Base-by-base conservation (phyloP, 30 jellyfish, hydroid and myxozoan species). In the Rhopilema esculentum region DNA sequence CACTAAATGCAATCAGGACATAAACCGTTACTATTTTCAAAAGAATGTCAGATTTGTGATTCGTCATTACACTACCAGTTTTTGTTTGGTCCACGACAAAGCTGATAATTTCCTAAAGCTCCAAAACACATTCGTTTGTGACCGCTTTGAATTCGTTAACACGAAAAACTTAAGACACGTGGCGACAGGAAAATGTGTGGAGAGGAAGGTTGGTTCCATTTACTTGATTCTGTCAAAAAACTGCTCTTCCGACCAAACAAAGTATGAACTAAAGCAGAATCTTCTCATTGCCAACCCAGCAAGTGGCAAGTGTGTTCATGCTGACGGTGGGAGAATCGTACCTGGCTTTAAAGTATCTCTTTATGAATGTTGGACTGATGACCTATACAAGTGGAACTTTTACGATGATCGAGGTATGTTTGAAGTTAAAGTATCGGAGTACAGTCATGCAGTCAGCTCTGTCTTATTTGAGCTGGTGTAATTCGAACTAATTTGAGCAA, bases 361-460 rank as follows among this genome's bases (percentile, higher is more conserved):
- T 15, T 32, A 4, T 21, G 18, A 0, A 12, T 73, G 84, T 22
- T 18, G 23, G 0, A 33, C 32, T 1, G 84, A n/a, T 22, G 84
- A 32, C 32, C 20, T 16, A 32, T 73, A 24, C 70, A 73, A 73
- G 19, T 73, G 84, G 84, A 31, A 73, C 16, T 24, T 29, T n/a
- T 73, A 29, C 48, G 84, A 73, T 20, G 84, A 73, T 22, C 30
- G 69, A 4, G 84, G 84, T 73, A 33, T n/a, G n/a, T n/a, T n/a
- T n/a, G n/a, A n/a, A n/a, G n/a, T n/a, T n/a, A n/a, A n/a, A n/a
- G n/a, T n/a, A n/a, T n/a, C n/a, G n/a, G n/a, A n/a, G n/a, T n/a
- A n/a, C n/a, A n/a, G n/a, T n/a, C n/a, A n/a, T n/a, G n/a, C n/a
- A n/a, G n/a, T n/a, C n/a, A n/a, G n/a, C n/a, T n/a, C n/a, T n/a